Evolutionary conservation across 2,888 invertebrate genomes (phyloP).

Genomic region (Xylophagus ater): DNA sequence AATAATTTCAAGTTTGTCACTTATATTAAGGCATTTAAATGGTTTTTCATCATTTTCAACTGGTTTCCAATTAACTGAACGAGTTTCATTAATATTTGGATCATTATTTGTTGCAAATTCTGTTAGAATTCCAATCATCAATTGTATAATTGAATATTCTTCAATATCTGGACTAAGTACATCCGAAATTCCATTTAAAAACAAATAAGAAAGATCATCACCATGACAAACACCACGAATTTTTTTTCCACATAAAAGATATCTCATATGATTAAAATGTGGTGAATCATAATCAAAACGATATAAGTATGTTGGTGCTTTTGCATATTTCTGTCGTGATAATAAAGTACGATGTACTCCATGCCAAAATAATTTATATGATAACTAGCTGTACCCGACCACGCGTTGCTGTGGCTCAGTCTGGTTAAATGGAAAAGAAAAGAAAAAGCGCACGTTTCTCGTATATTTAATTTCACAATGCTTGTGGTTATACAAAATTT

Average conservation of each 20-base stretch:
- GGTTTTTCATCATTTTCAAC: constrained; percentile 11
- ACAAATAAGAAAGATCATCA: constrained; percentile 35
- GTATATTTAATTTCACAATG: too few species aligned
- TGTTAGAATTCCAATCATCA: constrained; percentile 32
- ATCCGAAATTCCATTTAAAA: constrained; percentile 28
- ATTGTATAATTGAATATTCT: constrained; percentile 26
- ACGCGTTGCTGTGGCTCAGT: too few species aligned
- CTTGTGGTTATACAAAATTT: too few species aligned
- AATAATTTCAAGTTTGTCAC: constrained; percentile 23
- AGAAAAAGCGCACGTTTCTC: too few species aligned
- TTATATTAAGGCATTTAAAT: constrained; percentile 31
- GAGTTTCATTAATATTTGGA: constrained; percentile 23
- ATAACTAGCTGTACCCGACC: too few species aligned
- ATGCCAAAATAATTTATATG: constrained; percentile 34
- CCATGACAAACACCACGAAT: constrained; percentile 33
- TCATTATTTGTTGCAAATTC: constrained; percentile 31
- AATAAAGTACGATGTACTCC: constrained; percentile 30
- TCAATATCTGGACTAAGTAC: constrained; percentile 23
- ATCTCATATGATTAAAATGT: constrained; percentile 16
- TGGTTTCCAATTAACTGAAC: constrained; percentile 13
- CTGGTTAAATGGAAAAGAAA: too few species aligned
- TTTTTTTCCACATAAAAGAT: constrained; percentile 24
- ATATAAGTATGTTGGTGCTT: constrained; percentile 33
- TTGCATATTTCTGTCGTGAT: constrained; percentile 24
- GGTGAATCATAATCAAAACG: constrained; percentile 33